Conservation (phyloP, 2,113 vertebrate genomes). For the Panthera tigris region DNA sequence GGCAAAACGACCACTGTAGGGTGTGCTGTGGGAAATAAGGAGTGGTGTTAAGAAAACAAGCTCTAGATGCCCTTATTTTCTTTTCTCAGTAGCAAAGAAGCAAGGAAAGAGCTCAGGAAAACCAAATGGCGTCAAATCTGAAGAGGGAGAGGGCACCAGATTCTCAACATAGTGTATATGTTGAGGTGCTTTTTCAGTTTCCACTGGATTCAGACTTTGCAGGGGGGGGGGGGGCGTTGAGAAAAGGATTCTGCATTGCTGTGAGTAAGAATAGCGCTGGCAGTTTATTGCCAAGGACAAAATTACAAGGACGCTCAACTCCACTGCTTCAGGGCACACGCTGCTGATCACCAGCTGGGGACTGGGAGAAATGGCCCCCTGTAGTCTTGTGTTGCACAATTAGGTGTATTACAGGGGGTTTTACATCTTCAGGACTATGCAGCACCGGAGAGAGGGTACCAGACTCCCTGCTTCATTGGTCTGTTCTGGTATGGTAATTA, state of each 20-base stretch:
- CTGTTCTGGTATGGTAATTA: neutral
- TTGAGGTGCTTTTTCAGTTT: neutral
- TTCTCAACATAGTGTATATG: neutral
- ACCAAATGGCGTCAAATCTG: neutral
- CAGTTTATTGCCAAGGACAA: conserved; percentile 36
- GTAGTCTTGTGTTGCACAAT: conserved; percentile 11
- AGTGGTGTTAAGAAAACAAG: conserved; percentile 28
- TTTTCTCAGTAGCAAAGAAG: neutral
- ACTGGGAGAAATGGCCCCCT: neutral
- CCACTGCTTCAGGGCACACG: neutral
- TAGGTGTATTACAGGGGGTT: neutral
- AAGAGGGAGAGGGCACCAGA: neutral
- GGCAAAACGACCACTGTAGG: neutral
- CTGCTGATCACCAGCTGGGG: conserved; percentile 26
- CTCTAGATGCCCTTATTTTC: neutral
- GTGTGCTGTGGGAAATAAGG: neutral
- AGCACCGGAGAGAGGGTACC: neutral
- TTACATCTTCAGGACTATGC: neutral
- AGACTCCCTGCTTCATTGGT: neutral
- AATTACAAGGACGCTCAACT: neutral
- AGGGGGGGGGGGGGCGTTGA: neutral
- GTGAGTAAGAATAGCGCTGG: neutral
- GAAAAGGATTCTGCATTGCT: neutral
- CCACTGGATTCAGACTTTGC: neutral
- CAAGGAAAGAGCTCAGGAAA: neutral